A percentile compares a stretch with the other conserved stretches of the same genome.
phyloP scores from a whole-genome alignment of 2,797 vertebrate species.

The Neosilurus mollespiculum region DNA sequence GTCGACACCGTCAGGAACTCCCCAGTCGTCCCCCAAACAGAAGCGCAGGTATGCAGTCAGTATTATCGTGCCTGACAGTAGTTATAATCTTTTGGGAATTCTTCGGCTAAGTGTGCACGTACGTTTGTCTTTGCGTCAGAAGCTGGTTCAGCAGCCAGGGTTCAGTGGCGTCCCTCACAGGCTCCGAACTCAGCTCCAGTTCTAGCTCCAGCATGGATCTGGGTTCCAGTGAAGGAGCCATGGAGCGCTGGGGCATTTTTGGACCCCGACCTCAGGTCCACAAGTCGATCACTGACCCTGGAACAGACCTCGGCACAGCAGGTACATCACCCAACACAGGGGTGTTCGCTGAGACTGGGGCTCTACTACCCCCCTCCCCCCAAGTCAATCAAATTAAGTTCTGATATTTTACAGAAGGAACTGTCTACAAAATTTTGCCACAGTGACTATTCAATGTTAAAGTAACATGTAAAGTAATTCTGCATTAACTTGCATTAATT shows the following conservation, averaged over 20 bases:
- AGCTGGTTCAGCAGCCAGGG: conserved; percentile 74
- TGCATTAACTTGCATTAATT: too few species aligned
- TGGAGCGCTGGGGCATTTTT: conserved; percentile 76
- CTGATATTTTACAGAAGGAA: not conserved
- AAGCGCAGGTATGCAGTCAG: conserved; percentile 66
- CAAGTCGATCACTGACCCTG: conserved; percentile 77
- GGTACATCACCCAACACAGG: conserved; percentile 21
- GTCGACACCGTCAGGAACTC: conserved; percentile 74
- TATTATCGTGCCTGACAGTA: not conserved
- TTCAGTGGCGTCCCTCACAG: conserved; percentile 57
- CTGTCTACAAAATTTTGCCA: not conserved
- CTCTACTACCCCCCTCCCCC: too few species aligned
- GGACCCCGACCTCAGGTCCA: conserved; percentile 72
- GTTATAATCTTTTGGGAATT: not conserved
- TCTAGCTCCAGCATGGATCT: conserved; percentile 67
- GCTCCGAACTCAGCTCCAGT: conserved; percentile 68
- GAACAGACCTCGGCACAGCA: conserved; percentile 68
- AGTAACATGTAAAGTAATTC: too few species aligned
- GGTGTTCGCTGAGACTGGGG: too few species aligned
- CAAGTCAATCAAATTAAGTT: not conserved
- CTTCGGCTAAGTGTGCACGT: not conserved
- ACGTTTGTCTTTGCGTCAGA: conserved; percentile 57
- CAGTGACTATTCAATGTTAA: too few species aligned
- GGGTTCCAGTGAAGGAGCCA: conserved; percentile 71
- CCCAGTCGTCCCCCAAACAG: conserved; percentile 70